These are phyloP conservation scores for Crocidura indochinensis DNA, from an alignment of 2,797 vertebrate genomes.

Conservation along the genomic window DNA sequence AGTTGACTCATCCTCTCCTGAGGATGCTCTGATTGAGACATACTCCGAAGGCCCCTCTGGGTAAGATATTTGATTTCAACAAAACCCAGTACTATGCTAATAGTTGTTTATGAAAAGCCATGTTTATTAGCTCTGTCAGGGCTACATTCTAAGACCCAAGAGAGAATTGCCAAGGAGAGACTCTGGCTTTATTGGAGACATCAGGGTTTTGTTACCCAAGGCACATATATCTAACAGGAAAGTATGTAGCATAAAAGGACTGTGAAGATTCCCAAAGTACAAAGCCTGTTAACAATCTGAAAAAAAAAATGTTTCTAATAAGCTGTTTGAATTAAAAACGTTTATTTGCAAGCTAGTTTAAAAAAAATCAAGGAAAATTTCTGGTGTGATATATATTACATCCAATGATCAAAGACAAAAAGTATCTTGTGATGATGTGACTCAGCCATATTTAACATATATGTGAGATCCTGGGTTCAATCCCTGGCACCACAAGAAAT, in stretches of 20 bases:
- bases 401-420: neutral
- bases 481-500: neutral
- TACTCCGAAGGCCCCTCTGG: neutral
- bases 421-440: neutral
- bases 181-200: neutral
- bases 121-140: neutral
- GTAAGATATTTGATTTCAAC: neutral
- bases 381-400: neutral
- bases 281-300: neutral
- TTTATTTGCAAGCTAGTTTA: neutral
- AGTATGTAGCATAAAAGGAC: neutral
- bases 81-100: neutral
- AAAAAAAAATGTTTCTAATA: neutral
- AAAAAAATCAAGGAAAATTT: neutral
- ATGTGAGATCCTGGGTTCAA: neutral
- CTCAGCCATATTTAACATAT: neutral
- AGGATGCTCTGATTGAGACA: neutral
- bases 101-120: neutral
- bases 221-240: neutral
- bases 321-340: neutral
- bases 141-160: neutral
- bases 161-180: neutral
- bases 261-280: neutral
- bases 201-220: neutral
- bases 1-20: neutral